A percentile compares a stretch with the other conserved stretches of the same genome.
phyloP scores from a whole-genome alignment of 2,888 invertebrate genomes.

The Drosophila quinaria region DNA sequence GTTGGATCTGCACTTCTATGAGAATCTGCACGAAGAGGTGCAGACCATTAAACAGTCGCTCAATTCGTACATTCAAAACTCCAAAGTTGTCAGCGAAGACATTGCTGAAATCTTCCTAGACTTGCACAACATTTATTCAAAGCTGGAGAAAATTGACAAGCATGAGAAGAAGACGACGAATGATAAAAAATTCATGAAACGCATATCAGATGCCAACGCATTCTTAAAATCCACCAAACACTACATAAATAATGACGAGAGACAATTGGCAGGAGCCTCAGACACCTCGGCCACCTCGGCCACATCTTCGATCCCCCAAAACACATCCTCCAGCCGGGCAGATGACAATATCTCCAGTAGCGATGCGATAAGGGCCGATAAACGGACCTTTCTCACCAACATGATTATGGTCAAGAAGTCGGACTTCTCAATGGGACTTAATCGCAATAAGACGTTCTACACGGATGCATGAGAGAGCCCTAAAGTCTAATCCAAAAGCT shows the following conservation, averaged over 20 bases:
- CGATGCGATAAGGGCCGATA: constrained; percentile 6
- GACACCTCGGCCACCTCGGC: background rate
- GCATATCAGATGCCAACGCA: constrained; percentile 30
- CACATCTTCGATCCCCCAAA: background rate
- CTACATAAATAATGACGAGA: constrained; percentile 34
- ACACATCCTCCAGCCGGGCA: background rate
- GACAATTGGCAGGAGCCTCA: background rate
- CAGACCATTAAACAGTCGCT: constrained; percentile 20
- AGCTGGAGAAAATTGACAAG: constrained; percentile 34
- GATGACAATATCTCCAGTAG: background rate
- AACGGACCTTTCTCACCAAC: constrained; percentile 34
- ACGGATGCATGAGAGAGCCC: constrained; percentile 17
- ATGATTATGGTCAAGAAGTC: constrained; percentile 54
- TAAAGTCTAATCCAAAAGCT: background rate
- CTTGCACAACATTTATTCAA: constrained; percentile 58
- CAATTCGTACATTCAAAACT: constrained; percentile 22
- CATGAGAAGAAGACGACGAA: background rate
- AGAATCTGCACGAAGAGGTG: constrained; percentile 37
- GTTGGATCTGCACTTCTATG: constrained; percentile 17
- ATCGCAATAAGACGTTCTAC: constrained; percentile 36
- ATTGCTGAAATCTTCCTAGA: constrained; percentile 66
- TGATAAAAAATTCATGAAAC: background rate
- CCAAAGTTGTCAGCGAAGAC: constrained; percentile 43
- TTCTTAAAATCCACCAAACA: constrained; percentile 30
- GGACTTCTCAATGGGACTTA: constrained; percentile 48